These are phyloP conservation scores for Dermolepida albohirtum DNA, from an alignment of 2,888 invertebrate genomes.

Conservation along the genomic window DNA sequence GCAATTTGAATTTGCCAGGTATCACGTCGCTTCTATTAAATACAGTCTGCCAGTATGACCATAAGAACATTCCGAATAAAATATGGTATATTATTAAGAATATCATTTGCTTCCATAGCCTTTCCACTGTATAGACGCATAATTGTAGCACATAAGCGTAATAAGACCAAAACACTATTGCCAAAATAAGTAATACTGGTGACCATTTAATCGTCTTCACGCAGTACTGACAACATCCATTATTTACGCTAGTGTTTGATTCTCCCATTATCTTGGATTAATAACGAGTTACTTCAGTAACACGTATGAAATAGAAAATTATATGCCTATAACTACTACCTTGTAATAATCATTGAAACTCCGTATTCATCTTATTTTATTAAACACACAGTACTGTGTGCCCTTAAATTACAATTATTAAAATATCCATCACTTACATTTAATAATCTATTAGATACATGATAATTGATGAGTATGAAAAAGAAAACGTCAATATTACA, in stretches of 20 bases:
- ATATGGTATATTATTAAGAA: constrained; percentile 92
- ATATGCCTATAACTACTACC: too few relatives aligned
- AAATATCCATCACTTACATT: too few relatives aligned
- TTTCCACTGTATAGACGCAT: constrained; percentile 87
- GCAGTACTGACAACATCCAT: constrained; percentile 69
- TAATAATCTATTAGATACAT: too few relatives aligned
- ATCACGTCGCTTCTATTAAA: constrained; percentile 86
- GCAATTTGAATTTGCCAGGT: constrained; percentile 87
- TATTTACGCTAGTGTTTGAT: constrained; percentile 2
- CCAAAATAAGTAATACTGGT: constrained; percentile 92
- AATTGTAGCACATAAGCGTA: constrained; percentile 97
- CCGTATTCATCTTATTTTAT: too few relatives aligned
- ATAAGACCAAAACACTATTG: constrained; percentile 95
- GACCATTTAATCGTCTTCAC: constrained; percentile 90
- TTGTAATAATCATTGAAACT: too few relatives aligned
- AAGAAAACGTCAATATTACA: too few relatives aligned
- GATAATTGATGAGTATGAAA: too few relatives aligned
- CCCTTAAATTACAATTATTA: too few relatives aligned
- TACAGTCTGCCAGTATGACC: constrained; percentile 97
- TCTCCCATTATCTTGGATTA: neutral
- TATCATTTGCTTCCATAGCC: constrained; percentile 79
- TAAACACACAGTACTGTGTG: too few relatives aligned
- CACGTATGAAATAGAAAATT: too few relatives aligned
- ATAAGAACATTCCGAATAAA: constrained; percentile 87
- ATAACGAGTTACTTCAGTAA: too few relatives aligned